Evolutionary conservation across 64 coral and sea anemone species (phyloP), one percentile per base, ranked within the genome.

Genomic region (Stylophora pistillata): DNA sequence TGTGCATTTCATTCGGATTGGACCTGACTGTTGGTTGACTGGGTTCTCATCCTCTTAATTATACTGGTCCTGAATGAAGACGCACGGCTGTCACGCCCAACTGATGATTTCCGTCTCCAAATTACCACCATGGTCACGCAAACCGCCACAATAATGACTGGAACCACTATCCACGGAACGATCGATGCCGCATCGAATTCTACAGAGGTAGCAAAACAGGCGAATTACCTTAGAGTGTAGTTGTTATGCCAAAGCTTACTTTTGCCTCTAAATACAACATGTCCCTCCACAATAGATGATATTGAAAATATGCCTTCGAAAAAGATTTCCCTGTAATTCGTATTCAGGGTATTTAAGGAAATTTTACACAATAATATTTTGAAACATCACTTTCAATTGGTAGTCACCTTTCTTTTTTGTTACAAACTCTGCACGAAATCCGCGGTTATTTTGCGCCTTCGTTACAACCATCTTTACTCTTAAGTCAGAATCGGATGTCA

Each of bases 141-240:
- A 69, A 84, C 23, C 14, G 80, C 80, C 17, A 54, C 21, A 3
- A 47, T 31, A 13, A 84, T 62, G 27, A 84, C 28, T 53, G 80
- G 80, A 13, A 84, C 69, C 34, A 84, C 80, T 84, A 84, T 84
- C 80, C 80, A 84, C 7, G 80, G 80, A 26, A 84, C 61, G 25
- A 84, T 70, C 10, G 60, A 69, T 62, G 80, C 60, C 15, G 69
- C 41, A n/a, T 30, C 61, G 21, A 84, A 3, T 68, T 84, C 80
- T 84, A 28, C 33, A 63, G 52, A 84, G 61, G 21, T 65, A 84
- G 53, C 16, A 30, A 68, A 68, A 68, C 64, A 26, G 64, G 21
- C 0, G 37, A 47, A 68, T 68, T 5, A 68, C 7, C 10, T 68
- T n/a, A 25, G 4, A 12, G 26, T 68, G 58, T 68, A 28, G 20